Conservation (phyloP, 2,113 vertebrate species). For the Anoura caudifer region DNA sequence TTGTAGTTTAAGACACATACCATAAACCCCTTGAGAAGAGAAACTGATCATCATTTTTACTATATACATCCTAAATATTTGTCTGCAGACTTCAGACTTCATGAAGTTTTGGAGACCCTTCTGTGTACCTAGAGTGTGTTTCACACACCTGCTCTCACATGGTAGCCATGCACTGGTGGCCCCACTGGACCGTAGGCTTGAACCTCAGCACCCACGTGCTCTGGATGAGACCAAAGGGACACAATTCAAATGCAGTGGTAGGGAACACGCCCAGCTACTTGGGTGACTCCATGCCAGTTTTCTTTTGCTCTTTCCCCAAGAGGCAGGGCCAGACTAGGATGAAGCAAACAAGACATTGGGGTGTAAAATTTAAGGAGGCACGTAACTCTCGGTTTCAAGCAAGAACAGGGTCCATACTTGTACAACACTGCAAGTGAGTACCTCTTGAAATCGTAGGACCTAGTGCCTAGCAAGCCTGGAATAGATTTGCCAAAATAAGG, state of each 20-base stretch:
- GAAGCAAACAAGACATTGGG: background rate
- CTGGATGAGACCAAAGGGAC: background rate
- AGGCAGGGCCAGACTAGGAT: background rate
- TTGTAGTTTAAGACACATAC: background rate
- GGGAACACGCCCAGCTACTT: background rate
- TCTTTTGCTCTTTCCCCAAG: background rate
- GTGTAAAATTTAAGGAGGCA: background rate
- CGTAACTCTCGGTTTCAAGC: background rate
- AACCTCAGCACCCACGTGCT: background rate
- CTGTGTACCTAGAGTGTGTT: background rate
- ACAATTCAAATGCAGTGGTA: background rate
- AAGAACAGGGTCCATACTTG: background rate
- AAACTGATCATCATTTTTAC: background rate
- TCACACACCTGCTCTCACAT: accelerated
- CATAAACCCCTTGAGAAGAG: background rate
- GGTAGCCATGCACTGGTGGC: background rate
- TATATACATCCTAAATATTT: background rate
- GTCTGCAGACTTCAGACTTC: background rate
- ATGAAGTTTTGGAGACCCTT: background rate
- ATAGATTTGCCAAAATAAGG: background rate
- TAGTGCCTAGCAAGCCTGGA: background rate
- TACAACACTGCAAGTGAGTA: background rate
- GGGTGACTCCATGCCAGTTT: background rate
- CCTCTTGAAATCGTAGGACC: background rate
- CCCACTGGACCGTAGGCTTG: accelerated